phyloP scores from a whole-genome alignment of 2,888 invertebrate species.

The Dryadula phaetusa region DNA sequence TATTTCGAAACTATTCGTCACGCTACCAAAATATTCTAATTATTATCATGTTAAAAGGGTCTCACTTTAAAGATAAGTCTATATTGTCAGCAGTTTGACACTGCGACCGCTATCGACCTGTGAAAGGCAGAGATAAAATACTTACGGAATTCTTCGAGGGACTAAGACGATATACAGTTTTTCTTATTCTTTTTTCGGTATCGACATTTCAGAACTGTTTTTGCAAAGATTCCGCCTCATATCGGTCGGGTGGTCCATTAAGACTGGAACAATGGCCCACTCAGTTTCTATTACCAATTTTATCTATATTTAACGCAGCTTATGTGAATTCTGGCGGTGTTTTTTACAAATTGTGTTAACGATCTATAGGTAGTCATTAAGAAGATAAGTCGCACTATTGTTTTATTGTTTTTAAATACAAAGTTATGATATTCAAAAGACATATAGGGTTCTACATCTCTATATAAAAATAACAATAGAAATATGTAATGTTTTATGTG shows the following conservation, averaged over 20 bases:
- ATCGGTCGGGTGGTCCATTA: slow-evolving; percentile 81
- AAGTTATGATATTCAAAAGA: slow-evolving; percentile 1
- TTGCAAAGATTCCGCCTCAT: slow-evolving; percentile 67
- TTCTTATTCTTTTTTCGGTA: slow-evolving; percentile 72
- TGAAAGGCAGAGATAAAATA: slow-evolving; percentile 79
- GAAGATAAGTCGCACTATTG: slow-evolving; percentile 41
- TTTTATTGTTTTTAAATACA: slow-evolving; percentile 6
- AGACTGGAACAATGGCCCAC: slow-evolving; percentile 76
- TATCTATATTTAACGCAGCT: slow-evolving; percentile 79
- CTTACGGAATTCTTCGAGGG: slow-evolving; percentile 77
- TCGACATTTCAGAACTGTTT: slow-evolving; percentile 68
- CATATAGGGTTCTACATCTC: neutral
- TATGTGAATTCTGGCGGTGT: slow-evolving; percentile 74
- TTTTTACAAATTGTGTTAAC: slow-evolving; percentile 56
- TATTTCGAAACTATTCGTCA: slow-evolving; percentile 22
- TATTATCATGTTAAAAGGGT: slow-evolving; percentile 53
- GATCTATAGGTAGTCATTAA: slow-evolving; percentile 55
- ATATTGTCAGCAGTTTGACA: slow-evolving; percentile 72
- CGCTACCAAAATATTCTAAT: slow-evolving; percentile 43
- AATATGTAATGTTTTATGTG: neutral
- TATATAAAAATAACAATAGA: too few relatives aligned
- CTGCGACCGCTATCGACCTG: slow-evolving; percentile 74
- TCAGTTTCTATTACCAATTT: slow-evolving; percentile 76
- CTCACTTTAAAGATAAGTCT: slow-evolving; percentile 70
- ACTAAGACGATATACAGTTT: slow-evolving; percentile 73